Base-by-base conservation (phyloP, 2,797 vertebrate species). In the Cryptoblepharus egeriae region DNA sequence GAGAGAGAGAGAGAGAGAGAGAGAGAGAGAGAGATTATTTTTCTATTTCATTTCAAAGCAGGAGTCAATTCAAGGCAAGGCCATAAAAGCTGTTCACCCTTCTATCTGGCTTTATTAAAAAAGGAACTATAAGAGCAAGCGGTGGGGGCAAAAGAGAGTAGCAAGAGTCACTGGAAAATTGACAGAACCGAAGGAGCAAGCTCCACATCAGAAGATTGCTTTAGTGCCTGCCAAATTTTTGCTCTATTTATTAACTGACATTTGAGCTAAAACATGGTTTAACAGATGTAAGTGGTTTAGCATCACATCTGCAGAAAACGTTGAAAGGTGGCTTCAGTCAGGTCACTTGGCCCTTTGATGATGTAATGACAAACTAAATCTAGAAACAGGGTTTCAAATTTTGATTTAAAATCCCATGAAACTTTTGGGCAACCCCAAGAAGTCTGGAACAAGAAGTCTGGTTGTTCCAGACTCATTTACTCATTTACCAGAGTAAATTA, bases 11-110 rank as follows among this genome's bases (percentile, higher is more conserved):
- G n/a, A n/a, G 60, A n/a, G 11, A 1, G n/a, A n/a, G 12, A 64
- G 15, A 64, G n/a, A 64, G 13, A 64, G 63, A 32, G n/a, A n/a
- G 60, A n/a, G 11, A 1, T n/a, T 87, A 20, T 63, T 89, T 89
- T 80, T 67, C 80, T 73, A 85, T 92, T 87, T 57, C 83, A 85
- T 89, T 90, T 88, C 82, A 90, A 89, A 85, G 60, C 3, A 85
- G 77, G 65, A 69, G 11, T 58, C 64, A 12, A 1, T 57, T 57
- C 45, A 55, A 78, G 76, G 76, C 3, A 4, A 57, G 26, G 49
- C 15, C 77, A 39, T 37, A 32, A 78, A 68, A 65, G 24, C 35
- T 52, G 20, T 24, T 68, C 32, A 58, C 5, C 52, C 24, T 58
- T 75, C 72, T 75, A 28, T 30, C 26, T 70, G 32, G 32, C 77